Evolutionary conservation across 2,113 vertebrate genomes (phyloP).

Genomic region (Gulo gulo): DNA sequence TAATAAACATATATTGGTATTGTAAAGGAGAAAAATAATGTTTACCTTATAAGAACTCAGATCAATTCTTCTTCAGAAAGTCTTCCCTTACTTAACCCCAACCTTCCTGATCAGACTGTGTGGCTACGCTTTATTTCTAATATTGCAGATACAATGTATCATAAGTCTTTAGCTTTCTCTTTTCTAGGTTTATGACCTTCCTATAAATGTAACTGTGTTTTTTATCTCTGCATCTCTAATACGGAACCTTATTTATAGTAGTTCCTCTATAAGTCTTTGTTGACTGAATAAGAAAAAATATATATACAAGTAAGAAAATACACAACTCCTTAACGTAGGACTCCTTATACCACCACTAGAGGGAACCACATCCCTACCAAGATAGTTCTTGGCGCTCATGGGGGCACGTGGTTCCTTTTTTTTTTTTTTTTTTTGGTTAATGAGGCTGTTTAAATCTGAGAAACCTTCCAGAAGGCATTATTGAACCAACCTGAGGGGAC

Average conservation of each 20-base stretch:
- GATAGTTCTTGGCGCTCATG: neutral
- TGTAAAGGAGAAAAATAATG: neutral
- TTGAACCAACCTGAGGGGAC: neutral
- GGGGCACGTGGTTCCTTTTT: neutral
- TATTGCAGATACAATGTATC: neutral
- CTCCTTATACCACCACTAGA: slow-evolving; percentile 27
- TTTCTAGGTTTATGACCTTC: neutral
- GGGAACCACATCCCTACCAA: slow-evolving; percentile 16
- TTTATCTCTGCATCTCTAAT: neutral
- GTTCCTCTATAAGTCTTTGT: neutral
- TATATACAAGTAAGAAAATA: neutral
- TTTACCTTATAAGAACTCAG: neutral
- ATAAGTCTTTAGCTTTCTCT: neutral
- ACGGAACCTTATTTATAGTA: neutral
- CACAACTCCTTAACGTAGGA: neutral
- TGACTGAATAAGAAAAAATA: neutral
- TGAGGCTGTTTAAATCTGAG: neutral
- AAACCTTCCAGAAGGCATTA: slow-evolving; percentile 32
- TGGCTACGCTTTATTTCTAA: neutral
- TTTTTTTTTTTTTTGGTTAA: neutral
- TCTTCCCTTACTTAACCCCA: neutral
- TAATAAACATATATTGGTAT: neutral
- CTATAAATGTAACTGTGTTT: neutral
- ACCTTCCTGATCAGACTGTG: neutral
- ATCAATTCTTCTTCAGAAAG: neutral